Evolutionary conservation across 64 coral and sea anemone genomes (phyloP).

Genomic region (Dendronephthya gigantea): DNA sequence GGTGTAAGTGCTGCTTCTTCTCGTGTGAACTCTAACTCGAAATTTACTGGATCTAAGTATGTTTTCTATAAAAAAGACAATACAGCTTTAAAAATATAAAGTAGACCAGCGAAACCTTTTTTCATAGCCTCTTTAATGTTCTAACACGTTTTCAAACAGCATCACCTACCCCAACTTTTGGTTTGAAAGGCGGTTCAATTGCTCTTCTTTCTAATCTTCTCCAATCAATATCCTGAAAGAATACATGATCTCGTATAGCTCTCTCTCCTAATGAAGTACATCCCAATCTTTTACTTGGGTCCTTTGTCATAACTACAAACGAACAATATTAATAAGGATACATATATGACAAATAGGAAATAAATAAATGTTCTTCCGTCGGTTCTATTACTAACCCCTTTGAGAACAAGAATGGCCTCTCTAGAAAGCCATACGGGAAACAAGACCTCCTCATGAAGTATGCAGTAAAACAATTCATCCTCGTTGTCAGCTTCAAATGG

Average conservation of each 20-base stretch:
- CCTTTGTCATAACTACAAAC: constrained; percentile 85
- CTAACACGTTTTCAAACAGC: not conserved
- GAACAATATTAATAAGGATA: too few relatives aligned
- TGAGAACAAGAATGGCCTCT: constrained; percentile 81
- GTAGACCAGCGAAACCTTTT: not conserved
- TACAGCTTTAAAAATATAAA: too few relatives aligned
- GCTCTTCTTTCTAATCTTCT: constrained; percentile 55
- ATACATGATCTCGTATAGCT: constrained; percentile 75
- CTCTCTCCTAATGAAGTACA: constrained; percentile 66
- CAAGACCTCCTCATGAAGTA: constrained; percentile 81
- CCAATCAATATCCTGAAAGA: constrained; percentile 79
- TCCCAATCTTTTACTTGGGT: constrained; percentile 62
- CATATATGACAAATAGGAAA: too few relatives aligned
- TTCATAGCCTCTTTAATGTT: not conserved
- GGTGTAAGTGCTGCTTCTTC: constrained; percentile 72
- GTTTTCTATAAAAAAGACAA: constrained; percentile 47
- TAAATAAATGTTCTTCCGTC: too few relatives aligned
- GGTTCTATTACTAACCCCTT: constrained; percentile 92
- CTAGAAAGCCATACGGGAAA: constrained; percentile 78
- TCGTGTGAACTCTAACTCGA: constrained; percentile 81
- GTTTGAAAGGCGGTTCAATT: constrained; percentile 72
- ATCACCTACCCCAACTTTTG: constrained; percentile 76
- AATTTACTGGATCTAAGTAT: constrained; percentile 77
- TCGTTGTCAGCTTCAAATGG: constrained; percentile 93
- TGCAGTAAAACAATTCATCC: constrained; percentile 83